Percentiles rank a stretch among this genome's conserved stretches.
Conservation (phyloP, 2,113 vertebrate species). For the Sebastes schlegelii region DNA sequence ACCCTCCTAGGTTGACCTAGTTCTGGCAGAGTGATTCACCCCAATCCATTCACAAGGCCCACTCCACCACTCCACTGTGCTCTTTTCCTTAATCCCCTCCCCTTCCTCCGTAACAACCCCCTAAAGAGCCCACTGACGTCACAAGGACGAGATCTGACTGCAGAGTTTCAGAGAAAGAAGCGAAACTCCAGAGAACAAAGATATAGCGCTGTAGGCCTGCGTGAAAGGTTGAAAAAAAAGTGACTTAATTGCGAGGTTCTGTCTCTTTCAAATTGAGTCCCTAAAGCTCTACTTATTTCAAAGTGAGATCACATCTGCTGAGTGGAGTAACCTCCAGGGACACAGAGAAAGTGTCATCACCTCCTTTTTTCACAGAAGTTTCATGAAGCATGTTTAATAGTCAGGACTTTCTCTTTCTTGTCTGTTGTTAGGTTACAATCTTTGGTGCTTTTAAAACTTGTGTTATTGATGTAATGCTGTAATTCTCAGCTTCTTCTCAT, state of each 20-base stretch:
- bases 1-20: slow-evolving; percentile 79
- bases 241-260: slow-evolving; percentile 63
- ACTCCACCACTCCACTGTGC: slow-evolving; percentile 28
- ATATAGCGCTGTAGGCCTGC: slow-evolving; percentile 1
- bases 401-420: background rate
- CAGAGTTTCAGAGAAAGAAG: slow-evolving; percentile 39
- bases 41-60: slow-evolving; percentile 70
- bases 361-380: slow-evolving; percentile 32
- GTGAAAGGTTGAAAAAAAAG: slow-evolving; percentile 47
- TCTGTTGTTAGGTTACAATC: background rate
- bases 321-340: slow-evolving; percentile 24
- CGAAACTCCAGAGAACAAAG: slow-evolving; percentile 43
- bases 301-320: slow-evolving; percentile 26
- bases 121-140: slow-evolving; percentile 43
- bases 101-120: slow-evolving; percentile 57
- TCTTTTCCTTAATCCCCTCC: background rate
- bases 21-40: slow-evolving; percentile 79
- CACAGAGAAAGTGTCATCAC: background rate
- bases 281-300: slow-evolving; percentile 54
- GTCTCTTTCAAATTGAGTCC: slow-evolving; percentile 57
- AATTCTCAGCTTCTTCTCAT: background rate
- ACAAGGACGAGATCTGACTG: slow-evolving; percentile 38
- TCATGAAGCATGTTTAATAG: background rate
- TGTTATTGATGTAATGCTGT: background rate
- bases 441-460: background rate